A percentile compares a stretch with the other conserved stretches of the same genome.
These are phyloP conservation scores for Rhizoglyphus robini DNA, from an alignment of 1,140 invertebrate species.

Conservation along the genomic window DNA sequence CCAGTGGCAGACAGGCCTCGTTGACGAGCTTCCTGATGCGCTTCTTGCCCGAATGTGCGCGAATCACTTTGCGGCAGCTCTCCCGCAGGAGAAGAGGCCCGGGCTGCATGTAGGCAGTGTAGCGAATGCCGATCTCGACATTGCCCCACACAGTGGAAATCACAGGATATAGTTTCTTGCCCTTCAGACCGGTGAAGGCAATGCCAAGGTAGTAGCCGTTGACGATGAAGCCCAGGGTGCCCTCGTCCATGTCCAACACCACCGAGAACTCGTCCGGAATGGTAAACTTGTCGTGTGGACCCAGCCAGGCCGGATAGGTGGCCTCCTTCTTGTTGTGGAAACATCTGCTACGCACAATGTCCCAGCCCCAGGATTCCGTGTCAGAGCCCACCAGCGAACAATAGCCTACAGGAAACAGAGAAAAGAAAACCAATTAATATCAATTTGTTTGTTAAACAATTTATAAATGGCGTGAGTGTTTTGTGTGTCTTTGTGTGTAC, in stretches of 20 bases:
- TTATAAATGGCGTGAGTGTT: no score
- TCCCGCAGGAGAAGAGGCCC: conserved; percentile 11
- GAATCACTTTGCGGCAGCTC: conserved; percentile 10
- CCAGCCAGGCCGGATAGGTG: conserved; percentile 30
- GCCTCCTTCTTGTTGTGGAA: conserved; percentile 20
- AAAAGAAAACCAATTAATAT: neutral
- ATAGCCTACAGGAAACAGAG: neutral
- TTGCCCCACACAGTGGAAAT: conserved; percentile 20
- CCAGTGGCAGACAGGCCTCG: neutral
- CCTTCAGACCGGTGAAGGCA: conserved; percentile 18
- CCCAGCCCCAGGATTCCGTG: conserved; percentile 95
- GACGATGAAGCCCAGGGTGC: conserved; percentile 17
- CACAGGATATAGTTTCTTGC: conserved; percentile 41
- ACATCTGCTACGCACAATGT: conserved; percentile 35
- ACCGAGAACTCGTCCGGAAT: conserved; percentile 17
- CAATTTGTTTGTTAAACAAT: no score
- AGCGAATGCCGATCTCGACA: conserved; percentile 18
- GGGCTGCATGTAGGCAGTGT: neutral
- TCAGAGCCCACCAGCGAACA: conserved; percentile 50
- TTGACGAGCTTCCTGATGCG: neutral
- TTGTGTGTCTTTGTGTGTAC: no score
- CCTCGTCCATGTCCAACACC: conserved; percentile 20
- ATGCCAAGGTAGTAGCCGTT: conserved; percentile 10
- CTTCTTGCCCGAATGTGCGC: conserved; percentile 3
- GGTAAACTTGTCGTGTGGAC: neutral